A percentile compares a stretch with the other conserved stretches of the same genome.
Evolutionary conservation across 2,888 invertebrate species (phyloP).

Genomic region (Meliscaeva auricollis): DNA sequence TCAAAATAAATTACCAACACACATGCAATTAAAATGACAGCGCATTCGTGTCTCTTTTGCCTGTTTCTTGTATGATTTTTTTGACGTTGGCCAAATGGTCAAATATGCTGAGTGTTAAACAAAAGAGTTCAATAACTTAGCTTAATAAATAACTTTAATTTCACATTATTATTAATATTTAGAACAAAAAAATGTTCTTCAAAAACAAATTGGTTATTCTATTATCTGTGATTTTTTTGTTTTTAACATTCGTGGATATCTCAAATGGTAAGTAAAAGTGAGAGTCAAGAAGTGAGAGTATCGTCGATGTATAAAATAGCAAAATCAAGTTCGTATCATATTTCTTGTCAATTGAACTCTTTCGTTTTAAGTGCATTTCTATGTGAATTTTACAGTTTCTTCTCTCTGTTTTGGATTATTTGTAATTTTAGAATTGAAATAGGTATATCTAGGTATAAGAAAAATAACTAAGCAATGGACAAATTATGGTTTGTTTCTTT

Average conservation of each 20-base stretch:
- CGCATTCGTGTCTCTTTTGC: slow-evolving; percentile 16
- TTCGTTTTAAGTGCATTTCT: slow-evolving; percentile 72
- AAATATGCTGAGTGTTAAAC: slow-evolving; percentile 43
- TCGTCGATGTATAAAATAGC: slow-evolving; percentile 5
- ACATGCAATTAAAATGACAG: slow-evolving; percentile 9
- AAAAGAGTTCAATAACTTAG: slow-evolving; percentile 49
- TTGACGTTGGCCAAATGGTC: slow-evolving; percentile 38
- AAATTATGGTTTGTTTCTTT: background rate
- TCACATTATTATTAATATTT: background rate
- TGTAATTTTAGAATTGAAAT: background rate
- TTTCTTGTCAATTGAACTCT: slow-evolving; percentile 76
- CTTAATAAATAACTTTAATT: slow-evolving; percentile 26
- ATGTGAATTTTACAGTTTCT: slow-evolving; percentile 47
- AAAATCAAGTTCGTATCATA: slow-evolving; percentile 45
- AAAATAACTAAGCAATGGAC: background rate
- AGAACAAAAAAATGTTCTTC: slow-evolving; percentile 40
- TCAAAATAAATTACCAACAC: slow-evolving; percentile 9
- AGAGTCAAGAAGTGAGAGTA: slow-evolving; percentile 17
- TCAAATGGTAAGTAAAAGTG: slow-evolving; percentile 78
- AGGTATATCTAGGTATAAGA: too few species aligned
- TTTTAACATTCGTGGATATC: slow-evolving; percentile 74
- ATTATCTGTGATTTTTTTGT: slow-evolving; percentile 77
- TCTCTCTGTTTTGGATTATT: background rate
- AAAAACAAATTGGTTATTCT: slow-evolving; percentile 65
- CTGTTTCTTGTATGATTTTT: slow-evolving; percentile 17